Percentiles rank a stretch among this genome's conserved stretches.
These are phyloP conservation scores for Mugil cephalus DNA, from an alignment of 2,113 vertebrate species.

Conservation along the genomic window DNA sequence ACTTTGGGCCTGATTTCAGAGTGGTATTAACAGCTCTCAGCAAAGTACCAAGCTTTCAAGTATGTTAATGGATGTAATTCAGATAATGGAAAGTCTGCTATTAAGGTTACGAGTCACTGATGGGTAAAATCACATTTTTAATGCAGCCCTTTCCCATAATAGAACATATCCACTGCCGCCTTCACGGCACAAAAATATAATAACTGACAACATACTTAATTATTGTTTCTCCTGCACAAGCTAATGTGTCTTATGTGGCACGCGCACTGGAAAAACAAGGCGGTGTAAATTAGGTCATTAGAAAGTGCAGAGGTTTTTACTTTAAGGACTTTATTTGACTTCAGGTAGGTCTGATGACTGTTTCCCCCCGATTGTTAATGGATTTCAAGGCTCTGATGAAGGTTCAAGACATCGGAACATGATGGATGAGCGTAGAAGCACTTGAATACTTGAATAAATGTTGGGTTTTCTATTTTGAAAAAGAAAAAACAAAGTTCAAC, in stretches of 20 bases:
- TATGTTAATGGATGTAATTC: slow-evolving; percentile 23
- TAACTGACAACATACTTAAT: slow-evolving; percentile 26
- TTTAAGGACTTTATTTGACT: not conserved
- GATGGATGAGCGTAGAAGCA: too few species aligned
- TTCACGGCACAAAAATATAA: slow-evolving; percentile 16
- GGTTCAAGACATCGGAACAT: too few species aligned
- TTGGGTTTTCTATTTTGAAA: too few species aligned
- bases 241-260: slow-evolving; percentile 7
- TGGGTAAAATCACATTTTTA: slow-evolving; percentile 51
- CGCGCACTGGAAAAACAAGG: not conserved
- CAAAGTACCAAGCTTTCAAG: not conserved
- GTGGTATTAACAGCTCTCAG: not conserved
- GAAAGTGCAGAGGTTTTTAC: not conserved
- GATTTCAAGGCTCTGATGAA: too few species aligned
- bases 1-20: not conserved
- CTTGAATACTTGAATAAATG: too few species aligned
- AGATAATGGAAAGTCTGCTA: slow-evolving; percentile 37
- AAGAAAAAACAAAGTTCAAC: too few species aligned
- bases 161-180: slow-evolving; percentile 1
- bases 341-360: too few species aligned
- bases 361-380: not conserved
- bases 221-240: slow-evolving; percentile 18
- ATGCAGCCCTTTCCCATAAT: slow-evolving; percentile 16
- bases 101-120: slow-evolving; percentile 27
- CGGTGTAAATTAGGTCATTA: not conserved